Evolutionary conservation across 2,113 vertebrate species (phyloP), one percentile per base, ranked within the genome.

Genomic region (Myanophis thanlyinensis): DNA sequence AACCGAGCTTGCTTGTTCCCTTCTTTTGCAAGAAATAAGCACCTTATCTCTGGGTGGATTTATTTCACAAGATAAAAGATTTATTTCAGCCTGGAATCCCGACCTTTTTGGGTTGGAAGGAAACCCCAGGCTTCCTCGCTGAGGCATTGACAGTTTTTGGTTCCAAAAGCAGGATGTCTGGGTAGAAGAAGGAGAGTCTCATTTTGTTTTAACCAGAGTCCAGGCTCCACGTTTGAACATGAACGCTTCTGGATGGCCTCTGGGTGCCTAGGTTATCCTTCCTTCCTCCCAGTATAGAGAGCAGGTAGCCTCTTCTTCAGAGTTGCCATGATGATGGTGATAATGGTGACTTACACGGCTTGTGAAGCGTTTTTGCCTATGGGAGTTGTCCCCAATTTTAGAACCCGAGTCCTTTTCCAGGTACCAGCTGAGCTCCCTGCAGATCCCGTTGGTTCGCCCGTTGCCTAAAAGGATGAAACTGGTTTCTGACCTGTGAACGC

Each of bases 1-100:
- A 95, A 92, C 67, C 94, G 92, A 85, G 94, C 90, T 93, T 67
- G 73, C 62, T 96, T 96, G 94, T 93, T 87, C 89, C 93, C 51
- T 47, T 40, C 67, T 85, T 92, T 54, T 54, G 40, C 52, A 48
- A 46, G 87, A 85, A 85, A 56, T 89, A 85, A 54, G 62, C 25
- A 56, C 40, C 91, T 84, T 49, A 6, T 35, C 6, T 27, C 22
- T 87, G 84, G 85, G n/a, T 88, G 85, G 47, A 53, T 46, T 51
- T 52, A 49, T 27, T 92, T 88, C 56, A 47, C 86, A 85, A n/a
- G n/a, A n/a, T n/a, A n/a, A n/a, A 27, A 59, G 51, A 13, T 47
- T 53, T 46, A 10, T 46, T 51, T 52, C 3, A 54, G 35, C 13
- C 46, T n/a, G 80, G 18, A 9, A 9, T 53, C 25, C 25, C 47